A percentile compares a stretch with the other conserved stretches of the same genome.
These are phyloP conservation scores for Drosophila orena DNA, from an alignment of 1,140 invertebrate genomes.

Conservation along the genomic window DNA sequence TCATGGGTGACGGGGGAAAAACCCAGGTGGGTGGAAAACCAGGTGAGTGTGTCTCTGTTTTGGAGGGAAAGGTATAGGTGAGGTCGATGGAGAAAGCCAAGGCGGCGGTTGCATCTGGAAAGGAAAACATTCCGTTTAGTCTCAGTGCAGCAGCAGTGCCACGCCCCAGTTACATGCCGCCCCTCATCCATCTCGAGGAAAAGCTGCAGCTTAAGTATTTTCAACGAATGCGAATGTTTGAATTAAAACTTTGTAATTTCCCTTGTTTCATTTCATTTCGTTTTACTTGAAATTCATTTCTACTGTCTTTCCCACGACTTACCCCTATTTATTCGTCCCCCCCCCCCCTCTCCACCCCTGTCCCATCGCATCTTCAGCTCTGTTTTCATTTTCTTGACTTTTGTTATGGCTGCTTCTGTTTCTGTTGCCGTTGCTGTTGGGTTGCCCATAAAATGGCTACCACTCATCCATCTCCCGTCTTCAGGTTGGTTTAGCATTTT, in stretches of 20 bases:
- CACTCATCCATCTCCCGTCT: slow-evolving; percentile 62
- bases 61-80: background rate
- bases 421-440: slow-evolving; percentile 14
- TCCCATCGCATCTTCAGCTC: slow-evolving; percentile 24
- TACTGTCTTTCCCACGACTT: slow-evolving; percentile 52
- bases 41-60: slow-evolving; percentile 35
- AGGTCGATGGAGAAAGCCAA: slow-evolving; percentile 18
- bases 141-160: slow-evolving; percentile 32
- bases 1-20: background rate
- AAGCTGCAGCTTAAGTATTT: slow-evolving; percentile 79
- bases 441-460: slow-evolving; percentile 51
- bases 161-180: background rate
- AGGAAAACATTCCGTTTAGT: slow-evolving; percentile 68
- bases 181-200: slow-evolving; percentile 24
- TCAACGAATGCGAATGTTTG: slow-evolving; percentile 80
- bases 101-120: slow-evolving; percentile 39
- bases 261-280: slow-evolving; percentile 83
- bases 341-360: background rate
- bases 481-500: slow-evolving; percentile 58
- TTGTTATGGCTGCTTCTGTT: slow-evolving; percentile 37
- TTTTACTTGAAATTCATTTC: slow-evolving; percentile 80
- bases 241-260: slow-evolving; percentile 84
- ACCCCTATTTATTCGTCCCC: slow-evolving; percentile 22
- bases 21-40: slow-evolving; percentile 5
- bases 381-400: slow-evolving; percentile 65